Conservation (phyloP, 2,888 invertebrate genomes). For the Cephus pulcher region DNA sequence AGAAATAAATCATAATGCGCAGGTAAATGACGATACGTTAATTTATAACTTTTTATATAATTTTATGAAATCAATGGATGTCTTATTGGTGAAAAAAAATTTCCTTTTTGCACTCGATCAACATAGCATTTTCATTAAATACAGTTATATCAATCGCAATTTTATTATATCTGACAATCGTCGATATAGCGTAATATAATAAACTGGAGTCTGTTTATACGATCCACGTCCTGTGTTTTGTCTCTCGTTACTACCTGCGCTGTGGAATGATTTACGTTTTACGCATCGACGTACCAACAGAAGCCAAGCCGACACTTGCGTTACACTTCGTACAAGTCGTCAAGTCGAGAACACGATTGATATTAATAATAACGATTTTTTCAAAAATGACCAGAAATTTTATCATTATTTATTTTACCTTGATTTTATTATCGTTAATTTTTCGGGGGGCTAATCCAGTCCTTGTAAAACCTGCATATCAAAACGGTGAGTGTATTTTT, state of each 20-base stretch:
- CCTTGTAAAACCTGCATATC: background rate
- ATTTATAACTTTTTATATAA: background rate
- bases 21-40: background rate
- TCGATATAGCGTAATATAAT: background rate
- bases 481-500: background rate
- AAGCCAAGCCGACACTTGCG: background rate
- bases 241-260: constrained; percentile 29
- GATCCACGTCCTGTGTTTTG: constrained; percentile 27
- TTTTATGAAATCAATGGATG: background rate
- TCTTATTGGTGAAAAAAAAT: background rate
- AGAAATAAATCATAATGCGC: background rate
- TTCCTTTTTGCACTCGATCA: background rate
- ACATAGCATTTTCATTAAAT: background rate
- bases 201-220: background rate
- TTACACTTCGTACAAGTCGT: background rate
- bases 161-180: background rate
- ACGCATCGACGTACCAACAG: background rate
- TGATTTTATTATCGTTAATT: background rate
- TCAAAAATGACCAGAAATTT: background rate
- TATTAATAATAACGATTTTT: background rate
- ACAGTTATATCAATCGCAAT: background rate
- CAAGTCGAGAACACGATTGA: background rate
- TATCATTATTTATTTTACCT: background rate
- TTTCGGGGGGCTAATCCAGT: background rate
- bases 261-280: background rate